A percentile compares a stretch with the other conserved stretches of the same genome.
phyloP scores from a whole-genome alignment of 2,113 vertebrate species.

The Archilochus colubris region DNA sequence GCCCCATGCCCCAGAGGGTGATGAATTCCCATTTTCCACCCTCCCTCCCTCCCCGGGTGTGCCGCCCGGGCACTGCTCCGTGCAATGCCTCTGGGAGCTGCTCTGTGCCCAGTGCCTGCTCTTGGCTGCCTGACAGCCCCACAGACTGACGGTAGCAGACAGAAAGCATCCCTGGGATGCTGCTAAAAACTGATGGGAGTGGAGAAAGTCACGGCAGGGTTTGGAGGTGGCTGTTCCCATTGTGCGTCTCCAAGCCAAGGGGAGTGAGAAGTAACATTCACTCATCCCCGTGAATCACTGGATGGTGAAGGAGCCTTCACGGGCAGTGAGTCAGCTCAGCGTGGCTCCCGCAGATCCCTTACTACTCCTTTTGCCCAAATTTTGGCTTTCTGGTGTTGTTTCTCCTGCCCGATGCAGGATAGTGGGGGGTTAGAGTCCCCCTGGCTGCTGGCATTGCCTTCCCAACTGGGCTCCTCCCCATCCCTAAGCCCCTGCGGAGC shows the following conservation, averaged over 20 bases:
- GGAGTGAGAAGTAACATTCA: neutral
- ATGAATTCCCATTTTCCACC: constrained; percentile 25
- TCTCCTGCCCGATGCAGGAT: neutral
- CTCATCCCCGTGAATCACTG: neutral
- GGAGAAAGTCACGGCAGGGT: neutral
- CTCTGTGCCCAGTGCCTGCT: neutral
- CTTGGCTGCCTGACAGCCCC: constrained; percentile 29
- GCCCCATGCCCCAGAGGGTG: neutral
- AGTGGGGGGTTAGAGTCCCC: neutral
- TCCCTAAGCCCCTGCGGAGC: neutral
- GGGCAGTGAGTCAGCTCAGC: constrained; percentile 4
- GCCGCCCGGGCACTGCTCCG: accelerated
- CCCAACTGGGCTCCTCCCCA: too few species aligned
- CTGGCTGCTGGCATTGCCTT: accelerated
- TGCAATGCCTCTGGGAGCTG: neutral
- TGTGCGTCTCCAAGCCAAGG: neutral
- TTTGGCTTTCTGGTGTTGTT: constrained; percentile 10
- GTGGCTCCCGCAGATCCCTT: neutral
- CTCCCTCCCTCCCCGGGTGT: neutral
- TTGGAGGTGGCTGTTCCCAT: neutral
- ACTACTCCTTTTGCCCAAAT: constrained; percentile 1
- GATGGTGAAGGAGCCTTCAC: neutral
- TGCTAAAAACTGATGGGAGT: neutral
- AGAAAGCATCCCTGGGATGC: accelerated
- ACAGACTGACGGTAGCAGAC: neutral